A percentile compares a stretch with the other conserved stretches of the same genome.
These are phyloP conservation scores for Bibio marci DNA, from an alignment of 2,888 invertebrate genomes.

Conservation along the genomic window DNA sequence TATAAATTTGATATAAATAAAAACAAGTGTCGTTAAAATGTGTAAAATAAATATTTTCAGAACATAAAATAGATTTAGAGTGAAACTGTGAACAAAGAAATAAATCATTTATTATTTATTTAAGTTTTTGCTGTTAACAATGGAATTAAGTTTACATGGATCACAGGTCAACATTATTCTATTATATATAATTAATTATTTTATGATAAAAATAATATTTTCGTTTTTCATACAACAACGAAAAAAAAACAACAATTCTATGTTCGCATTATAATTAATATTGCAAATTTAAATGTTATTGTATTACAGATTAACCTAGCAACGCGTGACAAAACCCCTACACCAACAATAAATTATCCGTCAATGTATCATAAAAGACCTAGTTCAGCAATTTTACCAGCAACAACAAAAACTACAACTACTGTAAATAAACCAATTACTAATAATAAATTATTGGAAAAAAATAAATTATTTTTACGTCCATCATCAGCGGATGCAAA, in stretches of 20 bases:
- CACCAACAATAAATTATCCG: conserved; percentile 19
- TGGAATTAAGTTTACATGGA: conserved; percentile 28
- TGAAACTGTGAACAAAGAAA: no score
- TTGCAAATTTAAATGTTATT: conserved; percentile 7
- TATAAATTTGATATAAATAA: no score
- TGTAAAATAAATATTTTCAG: no score
- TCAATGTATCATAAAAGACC: conserved; percentile 18
- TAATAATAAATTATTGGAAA: conserved; percentile 3
- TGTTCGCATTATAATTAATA: not conserved
- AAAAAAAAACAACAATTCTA: not conserved
- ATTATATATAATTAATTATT: conserved; percentile 1
- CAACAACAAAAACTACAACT: conserved; percentile 11
- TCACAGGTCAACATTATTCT: conserved; percentile 21
- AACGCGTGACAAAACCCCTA: conserved; percentile 24
- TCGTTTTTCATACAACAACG: not conserved
- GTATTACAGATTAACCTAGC: conserved; percentile 26
- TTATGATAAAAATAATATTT: not conserved
- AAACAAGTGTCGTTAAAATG: no score
- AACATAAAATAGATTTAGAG: no score
- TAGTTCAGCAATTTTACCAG: conserved; percentile 23
- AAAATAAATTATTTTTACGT: conserved; percentile 2
- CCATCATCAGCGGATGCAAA: conserved; percentile 4
- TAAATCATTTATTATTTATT: no score
- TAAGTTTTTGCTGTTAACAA: no score
- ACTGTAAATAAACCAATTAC: conserved; percentile 15